Evolutionary conservation across 1,140 invertebrate species (phyloP), one percentile per base, ranked within the genome.

Genomic region (Papilio polytes): DNA sequence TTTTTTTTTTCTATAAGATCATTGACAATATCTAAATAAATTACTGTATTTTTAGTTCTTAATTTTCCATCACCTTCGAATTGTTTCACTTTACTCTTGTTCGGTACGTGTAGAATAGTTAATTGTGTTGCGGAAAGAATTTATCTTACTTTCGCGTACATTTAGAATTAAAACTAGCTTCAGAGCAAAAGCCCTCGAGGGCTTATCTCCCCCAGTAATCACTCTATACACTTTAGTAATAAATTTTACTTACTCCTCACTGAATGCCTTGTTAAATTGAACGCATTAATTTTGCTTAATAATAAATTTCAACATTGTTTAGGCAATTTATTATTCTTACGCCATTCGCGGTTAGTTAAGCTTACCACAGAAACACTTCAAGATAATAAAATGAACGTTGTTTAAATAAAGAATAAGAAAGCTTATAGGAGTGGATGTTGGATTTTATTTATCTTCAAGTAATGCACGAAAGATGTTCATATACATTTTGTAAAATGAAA

Each of bases 251-350:
- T 70, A 70, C 59, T 63, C 22, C 59, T 63, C 59, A 7, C 3
- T 31, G 63, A 70, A 70, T 70, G 26, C 63, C 26, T 15, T 70
- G 63, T 70, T 70, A 70, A 70, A 70, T 70, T 70, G 63, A 70
- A 70, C 63, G 63, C 63, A 70, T 70, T 70, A 70, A 70, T 70
- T 70, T 70, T 70, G 63, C 26, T 70, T 70, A 70, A 31, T 70
- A 70, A 70, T 70, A 70, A 70, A 70, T 70, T 70, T 70, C 26
- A 70, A 70, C 63, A 70, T 70, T 70, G 63, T 70, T 70, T 15
- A 20, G 26, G 63, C 63, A 70, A 70, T 70, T 70, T 70, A 31
- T 70, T 70, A 70, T 70, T 70, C 63, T 70, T 70, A 70, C 63
- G 63, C 26, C 26, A 31, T 26, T 70, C 63, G 63, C 63, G 63